Evolutionary conservation across 2,888 invertebrate species (phyloP).

Genomic region (Netelia inedita): DNA sequence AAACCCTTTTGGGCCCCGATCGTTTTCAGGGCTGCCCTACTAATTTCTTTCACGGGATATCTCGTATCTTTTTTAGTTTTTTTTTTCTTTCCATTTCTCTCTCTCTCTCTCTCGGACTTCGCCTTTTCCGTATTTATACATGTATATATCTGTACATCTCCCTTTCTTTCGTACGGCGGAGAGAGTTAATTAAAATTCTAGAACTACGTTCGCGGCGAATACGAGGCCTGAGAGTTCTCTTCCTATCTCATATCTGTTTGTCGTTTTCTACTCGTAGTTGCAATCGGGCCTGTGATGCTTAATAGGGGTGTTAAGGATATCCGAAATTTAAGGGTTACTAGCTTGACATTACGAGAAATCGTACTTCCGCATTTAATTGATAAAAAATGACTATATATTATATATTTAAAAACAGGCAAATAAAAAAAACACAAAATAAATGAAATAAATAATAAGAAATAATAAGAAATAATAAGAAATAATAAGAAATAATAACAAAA

Average conservation of each 20-base stretch:
- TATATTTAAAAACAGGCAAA: no score
- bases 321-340: background rate
- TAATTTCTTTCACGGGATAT: background rate
- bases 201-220: constrained; percentile 33
- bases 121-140: constrained; percentile 35
- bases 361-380: background rate
- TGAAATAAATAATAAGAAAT: no score
- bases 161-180: background rate
- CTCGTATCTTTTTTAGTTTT: background rate
- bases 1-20: no score
- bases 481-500: no score
- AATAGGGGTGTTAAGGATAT: background rate
- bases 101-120: constrained; percentile 16
- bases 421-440: no score
- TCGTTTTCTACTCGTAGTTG: background rate
- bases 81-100: constrained; percentile 17
- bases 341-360: background rate
- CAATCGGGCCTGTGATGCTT: background rate
- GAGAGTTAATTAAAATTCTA: constrained; percentile 65
- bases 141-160: constrained; percentile 7
- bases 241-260: background rate
- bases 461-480: no score
- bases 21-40: no score
- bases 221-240: background rate
- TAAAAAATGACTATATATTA: no score